Conservation (phyloP, 92 coral and sea anemone species). For the Galaxea fascicularis region DNA sequence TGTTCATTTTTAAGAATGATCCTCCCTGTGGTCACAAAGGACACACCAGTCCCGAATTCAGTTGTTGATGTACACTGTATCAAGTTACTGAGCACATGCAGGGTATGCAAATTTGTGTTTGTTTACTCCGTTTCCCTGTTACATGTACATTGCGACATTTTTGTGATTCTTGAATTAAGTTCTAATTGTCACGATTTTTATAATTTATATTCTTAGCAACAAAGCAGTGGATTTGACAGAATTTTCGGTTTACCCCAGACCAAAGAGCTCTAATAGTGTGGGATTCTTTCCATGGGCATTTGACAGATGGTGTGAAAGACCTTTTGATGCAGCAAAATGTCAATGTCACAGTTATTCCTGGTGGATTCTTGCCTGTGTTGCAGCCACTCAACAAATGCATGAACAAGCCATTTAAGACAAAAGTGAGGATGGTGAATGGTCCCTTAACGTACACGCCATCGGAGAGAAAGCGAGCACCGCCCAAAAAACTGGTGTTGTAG, state of each 20-base stretch:
- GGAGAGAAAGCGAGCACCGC: conserved; percentile 17
- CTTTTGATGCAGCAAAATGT: conserved; percentile 18
- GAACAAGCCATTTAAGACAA: conserved; percentile 27
- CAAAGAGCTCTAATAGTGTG: conserved; percentile 10
- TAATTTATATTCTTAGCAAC: conserved; percentile 5
- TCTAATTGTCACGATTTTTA: no score
- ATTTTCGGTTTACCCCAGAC: conserved; percentile 14
- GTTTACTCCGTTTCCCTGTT: not conserved
- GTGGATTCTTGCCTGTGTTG: conserved; percentile 13
- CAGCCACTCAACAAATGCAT: conserved; percentile 43
- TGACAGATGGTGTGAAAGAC: conserved; percentile 30
- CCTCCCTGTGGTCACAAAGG: not conserved
- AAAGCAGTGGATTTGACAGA: conserved; percentile 14
- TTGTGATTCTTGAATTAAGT: no score
- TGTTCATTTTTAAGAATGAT: not conserved
- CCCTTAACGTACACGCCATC: conserved; percentile 26
- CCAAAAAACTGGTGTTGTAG: conserved; percentile 5
- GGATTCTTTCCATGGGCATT: conserved; percentile 37
- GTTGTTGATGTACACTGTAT: not conserved
- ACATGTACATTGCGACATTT: not conserved
- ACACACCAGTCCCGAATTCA: not conserved
- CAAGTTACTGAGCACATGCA: not conserved
- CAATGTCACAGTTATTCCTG: conserved; percentile 24
- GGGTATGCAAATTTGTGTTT: not conserved
- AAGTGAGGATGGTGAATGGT: conserved; percentile 34